Base-by-base conservation (phyloP, 1,140 invertebrate species). In the Tigriopus japonicus region DNA sequence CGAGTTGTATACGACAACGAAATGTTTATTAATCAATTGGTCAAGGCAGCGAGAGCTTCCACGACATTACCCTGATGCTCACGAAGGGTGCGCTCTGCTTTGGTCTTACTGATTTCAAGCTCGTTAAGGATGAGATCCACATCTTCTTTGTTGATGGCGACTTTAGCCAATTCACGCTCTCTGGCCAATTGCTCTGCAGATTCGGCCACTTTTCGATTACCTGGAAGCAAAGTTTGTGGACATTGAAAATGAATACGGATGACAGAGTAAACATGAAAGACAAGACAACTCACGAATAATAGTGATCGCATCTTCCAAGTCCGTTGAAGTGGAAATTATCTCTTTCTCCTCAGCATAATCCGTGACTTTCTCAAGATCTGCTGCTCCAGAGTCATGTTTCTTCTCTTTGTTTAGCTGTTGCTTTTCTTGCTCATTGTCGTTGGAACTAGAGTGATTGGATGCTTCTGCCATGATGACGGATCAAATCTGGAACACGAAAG, bases 261-360 rank as follows among this genome's bases (percentile, higher is more conserved):
- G 28, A 35, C 28, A 9, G 28, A 35, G 28, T 9, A 35, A 9
- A 35, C 28, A 35, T 35, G 28, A 35, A 35, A 35, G 3, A 35
- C 28, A 49, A 49, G 3, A 49, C 6, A 2, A 10, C 55, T 58
- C 40, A 58, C 59, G 52, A 5, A 61, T 61, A 13, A 49, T 52
- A 55, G 17, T 53, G 6, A 61, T 56, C 9, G 59, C 59, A 23
- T 61, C 59, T 19, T 61, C 59, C 1, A 60, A 19, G 19, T 28
- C 59, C 15, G 15, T 40, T 12, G 19, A 15, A 15, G 59, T 24
- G 1, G 59, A 61, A 2, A 53, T 24, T 2, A 61, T 61, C 49
- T 61, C 59, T 35, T 53, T 56, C 35, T 61, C 59, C 43, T 61
- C 59, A 15, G 59, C 59, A 55, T 61, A 61, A 49, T 61, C 59